Base-by-base conservation (phyloP, 2,797 vertebrate genomes). In the Psittacula echo region DNA sequence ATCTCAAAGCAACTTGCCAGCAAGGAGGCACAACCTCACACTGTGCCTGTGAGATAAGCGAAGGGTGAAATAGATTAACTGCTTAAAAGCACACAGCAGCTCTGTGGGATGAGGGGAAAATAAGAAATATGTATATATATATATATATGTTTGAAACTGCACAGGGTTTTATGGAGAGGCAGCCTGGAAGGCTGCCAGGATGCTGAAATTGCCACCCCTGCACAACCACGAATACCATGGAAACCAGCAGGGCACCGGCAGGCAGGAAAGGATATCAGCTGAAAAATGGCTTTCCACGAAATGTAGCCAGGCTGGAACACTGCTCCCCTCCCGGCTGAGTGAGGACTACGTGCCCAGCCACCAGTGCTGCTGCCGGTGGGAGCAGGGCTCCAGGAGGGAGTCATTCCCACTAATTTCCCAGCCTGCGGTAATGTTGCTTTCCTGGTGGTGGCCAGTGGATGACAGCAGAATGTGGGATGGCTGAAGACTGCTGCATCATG, bases 201-300 rank as follows among this genome's bases (percentile, higher is more conserved):
- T 27, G 48, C 81, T 94, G 84, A 92, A 89, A 94, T 74, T 89
- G 78, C 91, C 78, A 87, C 93, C 94, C 70, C 81, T 96, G 51
- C 75, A 92, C 84, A 89, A 64, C 91, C 74, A 90, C 6, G 4
- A 94, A 85, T 91, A 94, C 95, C 94, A 96, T 96, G 95, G 96
- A 94, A 96, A 96, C 94, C 65, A 93, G 84, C 24, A 9, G 89
- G 90, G 53, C 88, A 95, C 85, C 2, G 3, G 66, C 86, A 93
- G 81, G 60, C 91, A 92, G 80, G 77, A 84, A 89, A 64, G 80
- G 68, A 94, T 62, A 83, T 65, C 81, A 67, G 87, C 75, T 79
- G 88, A 92, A 89, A 94, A 95, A 94, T 67, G 44, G 48, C 71
- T 93, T 94, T 92, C 81, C n/a, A 50, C 51, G 20, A 92, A 90